Conservation (phyloP, 2,888 invertebrate genomes). For the Patella depressa region DNA sequence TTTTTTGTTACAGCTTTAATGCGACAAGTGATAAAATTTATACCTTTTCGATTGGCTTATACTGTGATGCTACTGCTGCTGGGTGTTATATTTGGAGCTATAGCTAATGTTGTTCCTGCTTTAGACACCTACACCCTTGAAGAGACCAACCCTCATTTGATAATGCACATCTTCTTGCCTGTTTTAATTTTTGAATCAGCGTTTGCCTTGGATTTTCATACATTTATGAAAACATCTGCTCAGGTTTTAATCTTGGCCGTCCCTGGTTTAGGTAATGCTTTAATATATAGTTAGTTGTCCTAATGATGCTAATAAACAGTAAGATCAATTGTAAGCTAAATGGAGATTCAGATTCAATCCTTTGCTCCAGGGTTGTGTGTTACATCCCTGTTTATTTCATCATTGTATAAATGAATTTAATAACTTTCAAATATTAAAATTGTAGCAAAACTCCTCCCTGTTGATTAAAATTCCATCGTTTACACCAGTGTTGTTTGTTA, state of each 20-base stretch:
- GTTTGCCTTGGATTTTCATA: slow-evolving; percentile 70
- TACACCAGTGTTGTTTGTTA: no score
- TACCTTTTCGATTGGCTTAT: slow-evolving; percentile 64
- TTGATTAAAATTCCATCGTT: no score
- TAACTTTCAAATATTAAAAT: no score
- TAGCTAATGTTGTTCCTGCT: slow-evolving; percentile 37
- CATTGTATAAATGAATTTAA: no score
- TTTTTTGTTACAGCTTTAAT: slow-evolving; percentile 44
- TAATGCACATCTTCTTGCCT: slow-evolving; percentile 69
- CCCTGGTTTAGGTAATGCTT: slow-evolving; percentile 59
- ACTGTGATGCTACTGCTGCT: slow-evolving; percentile 68
- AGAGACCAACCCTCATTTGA: slow-evolving; percentile 63
- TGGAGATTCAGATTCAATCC: no score
- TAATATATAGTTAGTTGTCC: no score
- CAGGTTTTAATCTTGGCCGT: slow-evolving; percentile 65
- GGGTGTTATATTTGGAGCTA: slow-evolving; percentile 65
- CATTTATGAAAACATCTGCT: slow-evolving; percentile 62
- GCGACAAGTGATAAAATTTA: slow-evolving; percentile 37
- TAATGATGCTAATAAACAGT: no score
- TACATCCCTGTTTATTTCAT: no score
- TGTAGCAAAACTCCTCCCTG: no score
- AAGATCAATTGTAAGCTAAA: no score
- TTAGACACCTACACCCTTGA: slow-evolving; percentile 51
- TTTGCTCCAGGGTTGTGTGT: no score
- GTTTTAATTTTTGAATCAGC: slow-evolving; percentile 71